Percentiles rank a stretch among this genome's conserved stretches.
These are phyloP conservation scores for Metacarcinus magister DNA, from an alignment of 2,888 invertebrate species.

Conservation along the genomic window DNA sequence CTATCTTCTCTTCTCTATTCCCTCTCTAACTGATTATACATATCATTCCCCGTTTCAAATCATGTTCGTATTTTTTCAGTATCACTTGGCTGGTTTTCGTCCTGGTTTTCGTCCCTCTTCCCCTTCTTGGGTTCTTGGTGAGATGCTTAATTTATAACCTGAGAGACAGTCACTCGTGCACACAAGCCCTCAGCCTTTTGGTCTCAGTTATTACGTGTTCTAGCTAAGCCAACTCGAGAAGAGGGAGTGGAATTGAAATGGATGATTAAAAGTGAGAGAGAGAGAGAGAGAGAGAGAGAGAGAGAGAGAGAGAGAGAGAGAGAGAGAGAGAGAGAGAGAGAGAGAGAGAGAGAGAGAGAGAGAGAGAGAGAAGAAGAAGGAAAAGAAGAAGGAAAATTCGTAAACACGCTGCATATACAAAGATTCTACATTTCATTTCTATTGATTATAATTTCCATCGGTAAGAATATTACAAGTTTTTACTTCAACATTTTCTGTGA, in stretches of 20 bases:
- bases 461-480: too few relatives aligned
- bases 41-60: not conserved
- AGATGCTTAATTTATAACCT: not conserved
- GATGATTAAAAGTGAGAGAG: constrained; percentile 9
- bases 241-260: not conserved
- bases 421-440: too few relatives aligned
- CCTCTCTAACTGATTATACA: not conserved
- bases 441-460: too few relatives aligned
- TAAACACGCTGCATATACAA: too few relatives aligned
- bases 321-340: constrained; percentile 46
- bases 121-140: not conserved
- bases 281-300: constrained; percentile 49
- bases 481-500: not conserved
- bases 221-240: not conserved
- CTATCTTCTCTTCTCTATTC: not conserved
- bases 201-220: constrained; percentile 4
- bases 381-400: not conserved
- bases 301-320: not conserved
- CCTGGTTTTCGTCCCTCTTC: not conserved
- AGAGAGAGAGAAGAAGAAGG: not conserved
- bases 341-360: constrained; percentile 34
- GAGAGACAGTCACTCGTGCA: constrained; percentile 6
- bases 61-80: too few relatives aligned
- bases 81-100: not conserved
- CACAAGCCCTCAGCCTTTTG: not conserved